Evolutionary conservation across 2,888 invertebrate genomes (phyloP).

Genomic region (Cephalotes varians): DNA sequence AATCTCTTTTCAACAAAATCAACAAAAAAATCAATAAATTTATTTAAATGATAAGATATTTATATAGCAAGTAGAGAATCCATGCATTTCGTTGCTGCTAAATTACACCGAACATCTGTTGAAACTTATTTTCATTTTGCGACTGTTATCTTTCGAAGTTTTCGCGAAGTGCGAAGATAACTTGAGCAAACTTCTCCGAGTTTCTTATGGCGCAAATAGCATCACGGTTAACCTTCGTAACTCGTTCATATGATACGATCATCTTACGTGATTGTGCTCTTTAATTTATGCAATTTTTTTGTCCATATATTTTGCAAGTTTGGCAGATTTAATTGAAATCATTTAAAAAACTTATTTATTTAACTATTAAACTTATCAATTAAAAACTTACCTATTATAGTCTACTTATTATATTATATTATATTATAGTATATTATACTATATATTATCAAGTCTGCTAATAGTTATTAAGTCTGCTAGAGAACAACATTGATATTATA

Average conservation of each 20-base stretch:
- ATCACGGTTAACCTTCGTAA: constrained; percentile 53
- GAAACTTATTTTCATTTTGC: constrained; percentile 29
- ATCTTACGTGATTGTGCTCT: constrained; percentile 12
- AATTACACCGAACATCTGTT: constrained; percentile 13
- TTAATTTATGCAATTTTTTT: constrained; percentile 28
- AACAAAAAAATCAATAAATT: background rate
- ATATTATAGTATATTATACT: too few species aligned
- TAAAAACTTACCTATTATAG: too few species aligned
- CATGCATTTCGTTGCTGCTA: background rate
- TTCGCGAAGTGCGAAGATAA: constrained; percentile 8
- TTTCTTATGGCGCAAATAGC: constrained; percentile 16
- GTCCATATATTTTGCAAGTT: constrained; percentile 2
- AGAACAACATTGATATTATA: too few species aligned
- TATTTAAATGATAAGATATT: background rate
- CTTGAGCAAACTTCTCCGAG: constrained; percentile 52
- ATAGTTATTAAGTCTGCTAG: too few species aligned
- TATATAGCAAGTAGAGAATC: background rate
- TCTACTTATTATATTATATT: too few species aligned
- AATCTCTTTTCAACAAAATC: background rate
- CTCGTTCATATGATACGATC: constrained; percentile 27
- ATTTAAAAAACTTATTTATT: too few species aligned
- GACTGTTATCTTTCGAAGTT: constrained; percentile 39
- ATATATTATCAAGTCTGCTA: too few species aligned
- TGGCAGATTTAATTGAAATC: too few species aligned
- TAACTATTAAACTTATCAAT: background rate